Evolutionary conservation across 2,888 invertebrate species (phyloP), one percentile per base, ranked within the genome.

Genomic region (Busseola fusca): DNA sequence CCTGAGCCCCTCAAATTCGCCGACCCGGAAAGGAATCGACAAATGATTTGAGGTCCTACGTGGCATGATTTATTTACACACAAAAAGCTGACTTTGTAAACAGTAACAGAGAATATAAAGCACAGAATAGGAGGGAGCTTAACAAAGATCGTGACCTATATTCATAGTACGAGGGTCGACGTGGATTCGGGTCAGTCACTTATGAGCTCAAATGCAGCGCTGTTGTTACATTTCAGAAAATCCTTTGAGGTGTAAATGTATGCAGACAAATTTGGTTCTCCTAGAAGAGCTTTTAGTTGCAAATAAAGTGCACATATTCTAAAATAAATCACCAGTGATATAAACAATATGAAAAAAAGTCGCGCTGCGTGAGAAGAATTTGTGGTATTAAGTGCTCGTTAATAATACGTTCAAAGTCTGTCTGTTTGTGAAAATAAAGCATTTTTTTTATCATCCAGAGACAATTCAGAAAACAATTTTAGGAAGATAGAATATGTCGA

Each of bases 61-160:
- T 57, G 27, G 37, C 37, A 52, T 56, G 65, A 65, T 64, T 37
- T 66, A 73, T 69, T 64, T 64, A 64, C 59, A 45, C 30, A 64
- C 78, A 72, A 79, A 82, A 74, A 40, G 56, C 48, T 64, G 40
- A 64, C 60, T 71, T 62, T 67, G 62, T 66, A 57, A 73, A 69
- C 48, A 62, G 54, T 25, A 48, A 40, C 56, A n/a, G 25, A 52
- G 70, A 74, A 77, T 50, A 76, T 70, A 81, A 75, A 85, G 58
- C 68, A 62, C 18, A 57, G 65, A 78, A 77, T 67, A 74, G 58
- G 63, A 74, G 72, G 71, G 64, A 60, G 75, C 68, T 78, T 64
- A 65, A 70, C 69, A 74, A 71, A 79, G 76, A 83, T 86, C 84
- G 76, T 87, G 90, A 88, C 91, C 91, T 78, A 90, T 74, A 86